Evolutionary conservation across 2,113 vertebrate genomes (phyloP).

Genomic region (Nothobranchius furzeri): DNA sequence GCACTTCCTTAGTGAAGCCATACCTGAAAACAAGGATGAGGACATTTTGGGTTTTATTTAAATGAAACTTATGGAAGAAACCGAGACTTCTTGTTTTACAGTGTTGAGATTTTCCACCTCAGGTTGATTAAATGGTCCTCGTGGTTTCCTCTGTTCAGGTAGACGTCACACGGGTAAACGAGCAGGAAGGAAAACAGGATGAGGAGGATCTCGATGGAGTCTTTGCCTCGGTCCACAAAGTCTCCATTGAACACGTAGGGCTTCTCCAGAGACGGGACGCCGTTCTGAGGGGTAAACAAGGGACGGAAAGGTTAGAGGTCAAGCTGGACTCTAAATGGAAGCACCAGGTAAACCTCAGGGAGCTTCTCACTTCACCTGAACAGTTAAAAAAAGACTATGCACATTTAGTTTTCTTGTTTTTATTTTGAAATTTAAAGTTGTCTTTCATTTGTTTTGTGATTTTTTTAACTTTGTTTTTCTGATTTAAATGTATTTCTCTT

Average conservation of each 20-base stretch:
- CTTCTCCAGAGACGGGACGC: conserved; percentile 89
- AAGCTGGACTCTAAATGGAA: neutral
- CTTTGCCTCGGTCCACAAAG: conserved; percentile 92
- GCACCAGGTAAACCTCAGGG: no score
- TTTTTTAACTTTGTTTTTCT: no score
- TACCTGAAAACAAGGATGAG: conserved; percentile 78
- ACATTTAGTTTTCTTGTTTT: no score
- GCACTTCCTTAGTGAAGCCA: conserved; percentile 93
- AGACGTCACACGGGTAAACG: conserved; percentile 89
- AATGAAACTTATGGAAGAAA: neutral
- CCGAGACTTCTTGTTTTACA: neutral
- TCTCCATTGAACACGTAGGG: conserved; percentile 93
- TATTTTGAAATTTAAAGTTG: no score
- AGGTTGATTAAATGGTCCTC: conserved; percentile 94
- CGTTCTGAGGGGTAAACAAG: conserved; percentile 80
- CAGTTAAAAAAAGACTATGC: no score
- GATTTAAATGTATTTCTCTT: no score
- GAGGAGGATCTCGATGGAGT: conserved; percentile 92
- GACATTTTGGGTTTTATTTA: neutral
- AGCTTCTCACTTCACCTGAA: no score
- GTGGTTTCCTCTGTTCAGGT: conserved; percentile 94
- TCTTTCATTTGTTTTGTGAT: no score
- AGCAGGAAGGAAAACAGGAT: conserved; percentile 90
- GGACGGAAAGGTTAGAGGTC: neutral
- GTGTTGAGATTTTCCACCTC: conserved; percentile 72